Evolutionary conservation across 2,888 invertebrate species (phyloP), one percentile per base, ranked within the genome.

Genomic region (Oegoconia quadripuncta): DNA sequence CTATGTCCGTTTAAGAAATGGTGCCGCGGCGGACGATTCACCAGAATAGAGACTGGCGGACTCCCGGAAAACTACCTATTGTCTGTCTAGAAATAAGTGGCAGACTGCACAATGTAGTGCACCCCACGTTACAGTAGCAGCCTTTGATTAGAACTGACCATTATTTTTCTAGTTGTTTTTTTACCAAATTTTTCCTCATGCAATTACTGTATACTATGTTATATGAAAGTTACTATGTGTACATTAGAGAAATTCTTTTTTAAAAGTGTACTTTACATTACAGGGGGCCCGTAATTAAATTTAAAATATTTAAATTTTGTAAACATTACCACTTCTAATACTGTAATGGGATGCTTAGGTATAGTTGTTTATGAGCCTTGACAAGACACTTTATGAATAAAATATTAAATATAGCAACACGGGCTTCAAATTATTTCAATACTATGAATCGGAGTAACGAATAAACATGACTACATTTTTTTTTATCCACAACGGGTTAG

Each of bases 1-100:
- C 48, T 47, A 46, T 48, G 45, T 38, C 45, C 38, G 49, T 41
- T 47, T 48, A 48, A 53, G 50, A 50, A 52, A 50, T 48, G 39
- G 43, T 48, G 48, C 46, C 37, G 44, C 45, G 37, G n/a, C n/a
- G n/a, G 38, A 17, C 25, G 22, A 37, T 47, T 41, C 45, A 32
- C 27, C 28, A 29, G 40, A 47, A 45, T 40, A 15, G 37, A n/a
- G n/a, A n/a, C n/a, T 20, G 22, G 33, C 12, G 18, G 2, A n/a
- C n/a, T n/a, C n/a, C 29, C 33, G 17, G 23, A 22, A 8, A 17
- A 16, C 43, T 25, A 34, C 29, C 45, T 37, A 55, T 56, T 56
- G 49, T 55, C 46, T 44, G 48, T 38, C 45, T 37, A 39, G 37
- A 47, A 45, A 42, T 40, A 44, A 42, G 34, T 34, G 35, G 35